Evolutionary conservation across 2,113 vertebrate species (phyloP), one percentile per base, ranked within the genome.

Genomic region (Rhinoderma darwinii): DNA sequence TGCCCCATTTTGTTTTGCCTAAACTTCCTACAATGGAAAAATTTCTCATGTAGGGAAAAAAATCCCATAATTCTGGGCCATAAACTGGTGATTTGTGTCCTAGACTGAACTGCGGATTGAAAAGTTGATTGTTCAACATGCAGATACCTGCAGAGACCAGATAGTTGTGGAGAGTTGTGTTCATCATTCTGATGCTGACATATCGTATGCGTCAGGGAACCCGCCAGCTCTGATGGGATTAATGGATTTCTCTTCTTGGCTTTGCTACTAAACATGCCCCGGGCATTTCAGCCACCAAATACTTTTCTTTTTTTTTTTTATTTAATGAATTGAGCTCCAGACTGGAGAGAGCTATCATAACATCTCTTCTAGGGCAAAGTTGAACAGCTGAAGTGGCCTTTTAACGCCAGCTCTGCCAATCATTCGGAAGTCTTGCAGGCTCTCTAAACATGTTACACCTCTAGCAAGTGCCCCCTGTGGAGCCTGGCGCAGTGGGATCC

Each of bases 141-240:
- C 56, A 77, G 74, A 59, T 85, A 85, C 84, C 51, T 85, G 84
- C 74, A 66, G 70, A 66, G 30, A 44, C 11, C 35, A 63, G 41
- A 80, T 25, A 59, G 77, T 15, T 14, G 41, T 25, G 18, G 47
- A 43, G 72, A 50, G 59, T 44, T 43, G 41, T 12, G 51, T 56
- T 85, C 56, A 76, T 85, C 73, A 63, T 76, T 56, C 25, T 27
- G 1, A 32, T 32, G 11, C 54, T 47, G 84, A 79, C 75, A 70
- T 41, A 41, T 86, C 56, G 41, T 68, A 22, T 77, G 74, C 70
- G 84, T 80, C 84, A 68, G 84, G 35, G 56, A 82, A 22, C 84
- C 76, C 43, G 78, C 76, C 77, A 81, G 66, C 77, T 70, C n/a
- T 43, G n/a, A 44, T 59, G 76, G 76, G 84, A 86, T 81, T 86